Evolutionary conservation across 2,113 vertebrate genomes (phyloP), one percentile per base, ranked within the genome.

Genomic region (Pogona vitticeps): DNA sequence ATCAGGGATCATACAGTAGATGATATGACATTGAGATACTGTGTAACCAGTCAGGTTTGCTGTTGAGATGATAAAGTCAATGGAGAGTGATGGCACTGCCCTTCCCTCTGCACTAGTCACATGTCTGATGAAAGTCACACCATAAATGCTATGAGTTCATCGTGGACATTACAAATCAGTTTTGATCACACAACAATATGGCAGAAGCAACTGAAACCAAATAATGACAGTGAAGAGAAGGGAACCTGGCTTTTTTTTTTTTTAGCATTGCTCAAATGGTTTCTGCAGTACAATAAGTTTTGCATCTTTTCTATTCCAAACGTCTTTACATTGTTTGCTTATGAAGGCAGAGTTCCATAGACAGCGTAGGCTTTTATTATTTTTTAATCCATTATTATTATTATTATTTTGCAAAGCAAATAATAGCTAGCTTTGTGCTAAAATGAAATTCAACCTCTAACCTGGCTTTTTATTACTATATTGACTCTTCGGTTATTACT

Each of bases 381-480:
- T 58, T 40, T 9, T 1, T 65, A 38, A 12, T 63, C 23, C 61
- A 21, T 21, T 63, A 26, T 65, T 2, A 40, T 15, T 0, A 23
- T 0, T 0, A 38, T 40, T 7, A 38, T 23, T 1, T 10, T 6
- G 15, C 17, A 36, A 20, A 52, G 0, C 0, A 38, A 82, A 78
- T 40, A 42, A 82, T 52, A 70, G 40, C 40, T 82, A 12, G 6
- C 12, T 82, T 40, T 78, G 36, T 59, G 52, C 26, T 71, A 86
- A 80, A 17, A 80, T 78, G 23, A 79, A 68, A 46, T 42, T 36
- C 21, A 23, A 58, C 56, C 8, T 79, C 67, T 33, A 78, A 38
- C 38, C 9, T 79, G 42, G 46, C 33, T n/a, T 71, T 58, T 7
- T n/a, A 2, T 79, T 67, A 31, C 36, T 59, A 17, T 46, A 58